These are phyloP conservation scores for Pholis gunnellus DNA, from an alignment of 2,113 vertebrate species.

Conservation along the genomic window DNA sequence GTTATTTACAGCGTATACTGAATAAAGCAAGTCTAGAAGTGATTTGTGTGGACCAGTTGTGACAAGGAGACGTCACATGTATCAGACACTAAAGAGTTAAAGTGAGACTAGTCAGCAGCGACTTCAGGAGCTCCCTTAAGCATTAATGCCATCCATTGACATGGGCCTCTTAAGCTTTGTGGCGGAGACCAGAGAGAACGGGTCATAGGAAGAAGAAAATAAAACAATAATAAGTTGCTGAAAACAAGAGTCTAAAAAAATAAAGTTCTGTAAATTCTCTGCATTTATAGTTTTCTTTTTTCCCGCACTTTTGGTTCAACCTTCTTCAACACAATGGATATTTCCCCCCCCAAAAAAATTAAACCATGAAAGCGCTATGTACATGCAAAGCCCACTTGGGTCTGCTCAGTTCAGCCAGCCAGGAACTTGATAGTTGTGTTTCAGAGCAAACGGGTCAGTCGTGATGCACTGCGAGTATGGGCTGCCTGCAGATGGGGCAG, in stretches of 20 bases:
- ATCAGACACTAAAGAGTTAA: slow-evolving; percentile 60
- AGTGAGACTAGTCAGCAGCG: slow-evolving; percentile 66
- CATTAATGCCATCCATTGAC: slow-evolving; percentile 70
- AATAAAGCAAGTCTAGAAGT: slow-evolving; percentile 62
- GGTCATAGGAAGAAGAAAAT: slow-evolving; percentile 61
- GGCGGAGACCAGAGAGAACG: slow-evolving; percentile 57
- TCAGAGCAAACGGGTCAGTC: slow-evolving; percentile 77
- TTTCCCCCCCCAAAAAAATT: slow-evolving; percentile 72
- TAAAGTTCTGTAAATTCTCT: slow-evolving; percentile 87
- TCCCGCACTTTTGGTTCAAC: slow-evolving; percentile 79
- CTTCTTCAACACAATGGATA: slow-evolving; percentile 74
- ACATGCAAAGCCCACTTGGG: slow-evolving; percentile 76
- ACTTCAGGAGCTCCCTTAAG: slow-evolving; percentile 70
- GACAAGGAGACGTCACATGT: slow-evolving; percentile 58
- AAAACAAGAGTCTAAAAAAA: slow-evolving; percentile 85
- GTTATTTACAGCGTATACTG: slow-evolving; percentile 80
- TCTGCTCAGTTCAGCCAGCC: slow-evolving; percentile 70
- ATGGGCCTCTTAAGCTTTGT: slow-evolving; percentile 61
- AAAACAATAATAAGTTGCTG: slow-evolving; percentile 58
- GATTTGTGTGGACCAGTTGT: slow-evolving; percentile 67
- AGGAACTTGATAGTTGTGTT: slow-evolving; percentile 44
- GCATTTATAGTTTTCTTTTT: slow-evolving; percentile 77
- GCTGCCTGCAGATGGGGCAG: slow-evolving; percentile 94
- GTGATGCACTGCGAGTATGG: slow-evolving; percentile 85
- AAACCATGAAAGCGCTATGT: slow-evolving; percentile 82